These are phyloP conservation scores for Cacatua alba DNA, from an alignment of 2,113 vertebrate genomes.

Conservation along the genomic window DNA sequence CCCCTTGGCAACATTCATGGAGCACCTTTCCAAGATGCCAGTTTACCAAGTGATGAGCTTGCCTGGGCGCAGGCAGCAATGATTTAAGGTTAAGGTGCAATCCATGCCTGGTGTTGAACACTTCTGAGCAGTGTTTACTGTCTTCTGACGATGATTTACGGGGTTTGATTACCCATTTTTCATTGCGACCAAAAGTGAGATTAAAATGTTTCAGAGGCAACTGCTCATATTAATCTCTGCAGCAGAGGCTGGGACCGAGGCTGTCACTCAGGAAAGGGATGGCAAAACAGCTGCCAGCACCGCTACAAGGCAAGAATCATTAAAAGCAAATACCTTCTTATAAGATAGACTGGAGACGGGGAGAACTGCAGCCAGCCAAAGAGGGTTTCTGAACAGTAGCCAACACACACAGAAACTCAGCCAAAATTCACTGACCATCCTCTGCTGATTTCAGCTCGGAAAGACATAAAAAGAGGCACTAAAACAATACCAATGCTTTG, in stretches of 20 bases:
- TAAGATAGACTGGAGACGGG: not conserved
- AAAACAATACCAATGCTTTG: not conserved
- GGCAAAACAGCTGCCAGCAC: conserved; percentile 56
- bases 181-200: conserved; percentile 59
- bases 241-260: conserved; percentile 48
- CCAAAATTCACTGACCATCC: not conserved
- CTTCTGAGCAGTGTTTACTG: conserved; percentile 40
- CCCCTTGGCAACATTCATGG: rapidly evolving
- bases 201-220: conserved; percentile 70
- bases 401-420: conserved; percentile 12
- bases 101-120: not conserved
- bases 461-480: not conserved
- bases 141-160: conserved; percentile 61
- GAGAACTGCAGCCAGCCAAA: not conserved
- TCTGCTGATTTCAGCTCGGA: not conserved
- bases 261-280: conserved; percentile 40
- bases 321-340: conserved; percentile 48
- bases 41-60: not conserved
- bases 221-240: conserved; percentile 64
- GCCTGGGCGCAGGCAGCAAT: not conserved
- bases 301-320: conserved; percentile 24
- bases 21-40: not conserved
- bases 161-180: conserved; percentile 69
- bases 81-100: conserved; percentile 4
- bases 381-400: not conserved